Conservation (phyloP, 2,888 invertebrate genomes). For the Lasioglossum morio region DNA sequence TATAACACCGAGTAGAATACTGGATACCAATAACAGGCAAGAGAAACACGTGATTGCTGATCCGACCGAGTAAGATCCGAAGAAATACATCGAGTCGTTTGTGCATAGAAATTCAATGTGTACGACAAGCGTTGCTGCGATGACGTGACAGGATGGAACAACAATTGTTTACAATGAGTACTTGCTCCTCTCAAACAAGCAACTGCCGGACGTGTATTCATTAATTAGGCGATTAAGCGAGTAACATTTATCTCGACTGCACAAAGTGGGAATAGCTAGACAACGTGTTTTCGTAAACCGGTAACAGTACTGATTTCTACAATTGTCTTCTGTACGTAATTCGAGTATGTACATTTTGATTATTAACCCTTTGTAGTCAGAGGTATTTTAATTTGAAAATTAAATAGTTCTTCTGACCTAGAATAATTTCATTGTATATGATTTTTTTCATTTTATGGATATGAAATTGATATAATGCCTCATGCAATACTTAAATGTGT, state of each 20-base stretch:
- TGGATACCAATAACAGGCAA: constrained; percentile 74
- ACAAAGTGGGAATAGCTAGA: background rate
- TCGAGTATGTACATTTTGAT: background rate
- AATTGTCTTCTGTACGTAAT: background rate
- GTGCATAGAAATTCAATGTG: constrained; percentile 41
- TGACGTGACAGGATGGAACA: constrained; percentile 36
- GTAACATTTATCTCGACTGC: constrained; percentile 30
- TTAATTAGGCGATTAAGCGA: constrained; percentile 38
- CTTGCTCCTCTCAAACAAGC: constrained; percentile 24
- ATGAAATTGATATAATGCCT: too few relatives aligned
- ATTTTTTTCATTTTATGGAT: too few relatives aligned
- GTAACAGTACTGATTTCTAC: background rate
- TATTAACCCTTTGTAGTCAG: background rate
- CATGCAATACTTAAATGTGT: too few relatives aligned
- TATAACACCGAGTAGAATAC: constrained; percentile 76
- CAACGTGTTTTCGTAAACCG: background rate
- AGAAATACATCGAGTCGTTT: constrained; percentile 48
- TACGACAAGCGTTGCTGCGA: constrained; percentile 49
- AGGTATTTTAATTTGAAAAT: too few relatives aligned
- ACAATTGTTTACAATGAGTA: constrained; percentile 9
- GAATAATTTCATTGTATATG: too few relatives aligned
- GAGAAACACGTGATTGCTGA: constrained; percentile 39
- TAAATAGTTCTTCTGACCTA: too few relatives aligned
- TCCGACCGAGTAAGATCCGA: constrained; percentile 31
- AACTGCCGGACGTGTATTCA: constrained; percentile 7